A percentile compares a stretch with the other conserved stretches of the same genome.
Conservation (phyloP, 2,797 vertebrate species). For the Acestrorhynchus altus region DNA sequence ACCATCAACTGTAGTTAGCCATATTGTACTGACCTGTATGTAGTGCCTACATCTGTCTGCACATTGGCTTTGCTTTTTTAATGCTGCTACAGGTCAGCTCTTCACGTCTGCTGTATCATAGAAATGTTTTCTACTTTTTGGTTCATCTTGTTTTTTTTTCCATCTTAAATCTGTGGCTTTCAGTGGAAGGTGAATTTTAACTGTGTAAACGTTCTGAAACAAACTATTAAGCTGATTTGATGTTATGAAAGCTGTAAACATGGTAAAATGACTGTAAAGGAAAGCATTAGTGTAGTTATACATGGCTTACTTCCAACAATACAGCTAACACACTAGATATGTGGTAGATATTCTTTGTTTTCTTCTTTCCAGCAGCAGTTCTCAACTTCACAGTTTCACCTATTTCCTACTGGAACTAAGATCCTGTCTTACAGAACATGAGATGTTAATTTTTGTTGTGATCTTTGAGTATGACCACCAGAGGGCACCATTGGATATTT, state of each 20-base stretch:
- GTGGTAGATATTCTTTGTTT: not conserved
- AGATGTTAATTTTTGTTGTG: not conserved
- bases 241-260: not conserved
- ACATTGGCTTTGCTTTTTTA: not conserved
- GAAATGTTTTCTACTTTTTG: not conserved
- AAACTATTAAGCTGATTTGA: not conserved
- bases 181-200: not conserved
- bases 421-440: not conserved
- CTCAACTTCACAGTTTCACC: not conserved
- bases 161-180: not conserved
- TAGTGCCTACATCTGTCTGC: not conserved
- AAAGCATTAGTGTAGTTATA: not conserved
- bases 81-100: not conserved
- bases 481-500: conserved; percentile 20
- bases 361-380: not conserved
- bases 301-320: too few species aligned
- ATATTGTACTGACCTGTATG: not conserved
- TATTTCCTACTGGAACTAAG: not conserved
- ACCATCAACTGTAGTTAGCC: not conserved
- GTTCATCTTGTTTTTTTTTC: too few species aligned
- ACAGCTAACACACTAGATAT: too few species aligned
- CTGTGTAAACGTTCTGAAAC: not conserved
- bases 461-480: conserved; percentile 7
- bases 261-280: not conserved
- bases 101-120: not conserved